Conservation (phyloP, 2,888 invertebrate species). For the Bembecia ichneumoniformis region DNA sequence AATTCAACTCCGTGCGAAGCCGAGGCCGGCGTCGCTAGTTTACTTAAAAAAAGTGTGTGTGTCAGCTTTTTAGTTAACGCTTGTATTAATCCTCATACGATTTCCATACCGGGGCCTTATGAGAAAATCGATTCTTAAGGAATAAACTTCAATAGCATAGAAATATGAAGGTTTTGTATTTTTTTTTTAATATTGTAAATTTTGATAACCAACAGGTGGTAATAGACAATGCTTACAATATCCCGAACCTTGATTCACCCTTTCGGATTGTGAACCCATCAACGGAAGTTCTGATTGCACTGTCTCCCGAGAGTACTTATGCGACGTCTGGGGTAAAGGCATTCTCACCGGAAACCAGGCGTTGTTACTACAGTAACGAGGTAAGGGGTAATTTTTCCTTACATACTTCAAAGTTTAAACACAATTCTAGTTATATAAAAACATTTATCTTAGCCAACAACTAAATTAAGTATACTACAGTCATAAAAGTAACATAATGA, state of each 20-base stretch:
- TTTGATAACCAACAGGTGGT: conserved; percentile 52
- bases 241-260: conserved; percentile 75
- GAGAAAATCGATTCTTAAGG: too few species aligned
- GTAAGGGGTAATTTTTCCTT: conserved; percentile 18
- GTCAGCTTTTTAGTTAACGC: too few species aligned
- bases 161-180: neutral
- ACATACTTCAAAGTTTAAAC: too few species aligned
- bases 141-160: neutral
- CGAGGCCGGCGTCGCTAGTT: too few species aligned
- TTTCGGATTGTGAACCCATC: conserved; percentile 70
- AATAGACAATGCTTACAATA: conserved; percentile 76
- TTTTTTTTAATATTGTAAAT: neutral
- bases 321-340: conserved; percentile 67
- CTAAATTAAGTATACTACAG: too few species aligned
- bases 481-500: too few species aligned
- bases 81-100: neutral
- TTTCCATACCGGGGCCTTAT: neutral
- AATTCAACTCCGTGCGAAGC: too few species aligned
- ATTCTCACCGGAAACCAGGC: conserved; percentile 58
- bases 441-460: too few species aligned
- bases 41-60: too few species aligned
- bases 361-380: conserved; percentile 75
- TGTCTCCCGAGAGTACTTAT: conserved; percentile 76
- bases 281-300: conserved; percentile 73
- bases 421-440: too few species aligned